Percentiles rank a stretch among this genome's conserved stretches.
phyloP scores from a whole-genome alignment of 64 coral and sea anemone species.

The Anthopleura sola region DNA sequence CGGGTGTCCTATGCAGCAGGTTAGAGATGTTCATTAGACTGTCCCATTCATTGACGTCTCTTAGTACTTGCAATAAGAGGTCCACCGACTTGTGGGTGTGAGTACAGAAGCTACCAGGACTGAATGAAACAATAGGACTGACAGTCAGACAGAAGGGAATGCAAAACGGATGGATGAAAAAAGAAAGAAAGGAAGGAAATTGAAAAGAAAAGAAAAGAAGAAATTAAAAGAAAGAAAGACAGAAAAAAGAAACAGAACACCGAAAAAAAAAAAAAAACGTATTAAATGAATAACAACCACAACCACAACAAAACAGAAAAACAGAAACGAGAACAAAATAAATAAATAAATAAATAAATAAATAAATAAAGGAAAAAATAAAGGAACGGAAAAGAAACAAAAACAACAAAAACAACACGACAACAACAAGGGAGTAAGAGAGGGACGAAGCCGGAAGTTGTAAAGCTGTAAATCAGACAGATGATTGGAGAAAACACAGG shows the following conservation, averaged over 20 bases:
- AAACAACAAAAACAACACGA: not conserved
- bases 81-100: slow-evolving; percentile 96
- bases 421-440: not conserved
- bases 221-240: not conserved
- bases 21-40: slow-evolving; percentile 72
- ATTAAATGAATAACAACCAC: too few species aligned
- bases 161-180: not conserved
- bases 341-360: not conserved
- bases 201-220: not conserved
- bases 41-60: slow-evolving; percentile 90
- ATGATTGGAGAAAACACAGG: too few species aligned
- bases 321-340: not conserved
- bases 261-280: too few species aligned
- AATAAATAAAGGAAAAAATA: not conserved
- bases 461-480: too few species aligned
- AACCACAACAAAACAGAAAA: not conserved
- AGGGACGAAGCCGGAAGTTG: too few species aligned
- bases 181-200: not conserved
- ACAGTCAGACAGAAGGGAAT: not conserved
- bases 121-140: not conserved
- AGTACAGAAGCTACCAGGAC: slow-evolving; percentile 94
- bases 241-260: not conserved
- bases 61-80: slow-evolving; percentile 77
- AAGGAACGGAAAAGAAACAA: not conserved
- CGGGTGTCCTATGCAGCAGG: slow-evolving; percentile 86